Evolutionary conservation across 1,140 invertebrate species (phyloP).

Genomic region (Solenopsis invicta): DNA sequence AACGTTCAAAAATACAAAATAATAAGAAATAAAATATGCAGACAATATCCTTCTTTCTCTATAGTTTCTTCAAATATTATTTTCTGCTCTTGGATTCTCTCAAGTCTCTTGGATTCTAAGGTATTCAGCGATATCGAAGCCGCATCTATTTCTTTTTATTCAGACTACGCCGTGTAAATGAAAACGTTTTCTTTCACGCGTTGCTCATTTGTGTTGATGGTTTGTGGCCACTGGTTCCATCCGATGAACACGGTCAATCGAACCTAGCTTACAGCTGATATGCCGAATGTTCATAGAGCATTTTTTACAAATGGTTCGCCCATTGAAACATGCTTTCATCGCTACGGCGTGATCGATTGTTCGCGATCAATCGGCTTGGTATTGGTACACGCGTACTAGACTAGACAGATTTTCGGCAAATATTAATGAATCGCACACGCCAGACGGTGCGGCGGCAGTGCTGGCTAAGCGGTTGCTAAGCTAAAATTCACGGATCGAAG

Average conservation of each 20-base stretch:
- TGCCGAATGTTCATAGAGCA: slow-evolving; percentile 24
- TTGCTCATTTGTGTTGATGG: background rate
- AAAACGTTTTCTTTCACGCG: background rate
- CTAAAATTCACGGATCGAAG: slow-evolving; percentile 8
- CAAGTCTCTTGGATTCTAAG: background rate
- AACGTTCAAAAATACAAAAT: background rate
- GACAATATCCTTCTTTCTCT: background rate
- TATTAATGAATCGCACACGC: background rate
- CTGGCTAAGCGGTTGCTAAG: too few relatives aligned
- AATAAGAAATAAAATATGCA: background rate
- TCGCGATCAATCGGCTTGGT: slow-evolving; percentile 24
- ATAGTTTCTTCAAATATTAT: background rate
- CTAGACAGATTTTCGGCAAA: slow-evolving; percentile 11
- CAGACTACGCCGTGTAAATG: background rate
- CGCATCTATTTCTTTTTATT: background rate
- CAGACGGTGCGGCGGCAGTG: background rate
- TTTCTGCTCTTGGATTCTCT: too few relatives aligned
- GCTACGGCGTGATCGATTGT: slow-evolving; percentile 12
- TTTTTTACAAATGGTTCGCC: slow-evolving; percentile 39
- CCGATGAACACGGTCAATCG: slow-evolving; percentile 43
- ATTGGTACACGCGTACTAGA: background rate
- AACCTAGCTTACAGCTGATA: slow-evolving; percentile 13
- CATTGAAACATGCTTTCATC: slow-evolving; percentile 10
- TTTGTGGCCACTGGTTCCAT: slow-evolving; percentile 24
- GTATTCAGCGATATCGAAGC: background rate